These are phyloP conservation scores for Malurus leucopterus DNA, from an alignment of 2,797 vertebrate species.

Conservation along the genomic window DNA sequence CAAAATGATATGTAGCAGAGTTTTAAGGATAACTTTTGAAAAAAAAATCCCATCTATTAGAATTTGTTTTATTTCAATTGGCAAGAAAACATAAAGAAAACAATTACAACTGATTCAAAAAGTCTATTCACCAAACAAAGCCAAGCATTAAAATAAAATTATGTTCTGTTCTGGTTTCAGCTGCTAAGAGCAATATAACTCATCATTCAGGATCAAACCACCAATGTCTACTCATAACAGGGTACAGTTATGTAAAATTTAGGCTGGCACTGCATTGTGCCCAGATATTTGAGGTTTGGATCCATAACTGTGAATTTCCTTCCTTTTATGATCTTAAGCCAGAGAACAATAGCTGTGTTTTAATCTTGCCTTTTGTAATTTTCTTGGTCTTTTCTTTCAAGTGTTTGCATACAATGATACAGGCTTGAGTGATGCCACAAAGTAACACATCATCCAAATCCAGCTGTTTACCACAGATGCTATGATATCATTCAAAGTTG, in stretches of 20 bases:
- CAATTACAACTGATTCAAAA: slow-evolving; percentile 23
- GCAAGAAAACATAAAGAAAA: slow-evolving; percentile 33
- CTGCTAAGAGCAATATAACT: slow-evolving; percentile 43
- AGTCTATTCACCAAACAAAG: slow-evolving; percentile 4
- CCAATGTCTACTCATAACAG: slow-evolving; percentile 50
- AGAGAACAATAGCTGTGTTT: slow-evolving; percentile 55
- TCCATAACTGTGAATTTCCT: slow-evolving; percentile 52
- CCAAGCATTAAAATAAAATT: slow-evolving; percentile 42
- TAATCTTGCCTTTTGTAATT: slow-evolving; percentile 55
- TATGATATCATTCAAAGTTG: slow-evolving; percentile 44
- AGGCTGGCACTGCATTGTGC: slow-evolving; percentile 33
- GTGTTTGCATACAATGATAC: slow-evolving; percentile 20
- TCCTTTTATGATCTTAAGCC: slow-evolving; percentile 52
- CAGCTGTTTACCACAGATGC: slow-evolving; percentile 30
- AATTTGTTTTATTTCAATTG: slow-evolving; percentile 23
- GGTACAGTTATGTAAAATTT: slow-evolving; percentile 53
- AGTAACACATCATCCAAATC: slow-evolving; percentile 31
- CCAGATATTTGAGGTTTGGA: slow-evolving; percentile 62
- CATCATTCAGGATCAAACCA: slow-evolving; percentile 51
- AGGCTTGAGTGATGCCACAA: slow-evolving; percentile 35
- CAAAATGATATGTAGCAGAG: background rate
- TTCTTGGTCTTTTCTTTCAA: slow-evolving; percentile 43
- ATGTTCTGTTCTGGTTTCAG: slow-evolving; percentile 36
- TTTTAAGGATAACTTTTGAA: background rate
- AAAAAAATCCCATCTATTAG: background rate